Percentiles rank a stretch among this genome's conserved stretches.
These are phyloP conservation scores for Hedya salicella DNA, from an alignment of 2,888 invertebrate species.

Conservation along the genomic window DNA sequence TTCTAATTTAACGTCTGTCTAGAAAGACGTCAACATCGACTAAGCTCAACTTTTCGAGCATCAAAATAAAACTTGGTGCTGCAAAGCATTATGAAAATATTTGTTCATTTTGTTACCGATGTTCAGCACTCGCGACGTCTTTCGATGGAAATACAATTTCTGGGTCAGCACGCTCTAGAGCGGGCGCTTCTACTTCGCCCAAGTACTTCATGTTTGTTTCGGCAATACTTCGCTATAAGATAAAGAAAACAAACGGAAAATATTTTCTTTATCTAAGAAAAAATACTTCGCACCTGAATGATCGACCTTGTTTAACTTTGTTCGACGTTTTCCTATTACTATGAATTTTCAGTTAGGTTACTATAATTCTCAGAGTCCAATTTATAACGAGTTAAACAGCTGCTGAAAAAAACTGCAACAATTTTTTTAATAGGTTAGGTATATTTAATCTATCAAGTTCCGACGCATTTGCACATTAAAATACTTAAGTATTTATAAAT, in stretches of 20 bases:
- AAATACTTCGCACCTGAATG: not conserved
- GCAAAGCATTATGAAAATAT: constrained; percentile 35
- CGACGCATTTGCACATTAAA: no score
- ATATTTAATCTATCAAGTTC: no score
- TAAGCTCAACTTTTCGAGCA: constrained; percentile 14
- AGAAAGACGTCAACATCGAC: not conserved
- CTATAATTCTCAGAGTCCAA: no score
- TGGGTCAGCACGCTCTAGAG: constrained; percentile 27
- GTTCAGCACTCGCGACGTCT: constrained; percentile 21
- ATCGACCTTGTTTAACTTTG: no score
- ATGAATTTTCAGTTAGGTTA: no score
- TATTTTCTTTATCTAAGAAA: not conserved
- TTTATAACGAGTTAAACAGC: no score
- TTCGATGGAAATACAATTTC: constrained; percentile 33
- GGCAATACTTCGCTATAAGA: not conserved
- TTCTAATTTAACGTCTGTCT: not conserved
- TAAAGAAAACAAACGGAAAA: no score
- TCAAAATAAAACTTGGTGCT: constrained; percentile 29
- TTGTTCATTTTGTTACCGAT: constrained; percentile 32
- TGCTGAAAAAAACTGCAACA: no score
- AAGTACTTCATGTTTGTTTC: constrained; percentile 13
- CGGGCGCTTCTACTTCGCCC: not conserved
- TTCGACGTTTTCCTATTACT: no score
- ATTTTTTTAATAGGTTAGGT: no score
- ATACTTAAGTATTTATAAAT: no score